Evolutionary conservation across 2,113 vertebrate genomes (phyloP).

Genomic region (Megaceryle torquata): DNA sequence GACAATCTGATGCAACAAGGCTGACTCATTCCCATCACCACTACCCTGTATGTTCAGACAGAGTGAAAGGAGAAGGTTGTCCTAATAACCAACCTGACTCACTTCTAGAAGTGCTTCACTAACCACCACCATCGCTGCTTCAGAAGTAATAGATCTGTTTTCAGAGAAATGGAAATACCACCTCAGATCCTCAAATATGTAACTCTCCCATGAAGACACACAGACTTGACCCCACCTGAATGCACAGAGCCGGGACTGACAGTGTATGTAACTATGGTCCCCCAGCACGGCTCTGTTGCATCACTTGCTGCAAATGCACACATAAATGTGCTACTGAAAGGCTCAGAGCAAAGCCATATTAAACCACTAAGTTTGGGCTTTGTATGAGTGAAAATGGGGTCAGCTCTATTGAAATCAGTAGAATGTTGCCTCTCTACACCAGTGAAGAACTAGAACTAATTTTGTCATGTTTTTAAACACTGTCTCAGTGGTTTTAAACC

Average conservation of each 20-base stretch:
- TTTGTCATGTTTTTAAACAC: neutral
- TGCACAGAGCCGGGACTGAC: accelerated
- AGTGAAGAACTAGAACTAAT: neutral
- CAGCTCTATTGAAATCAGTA: neutral
- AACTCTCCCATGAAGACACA: neutral
- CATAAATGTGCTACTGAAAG: accelerated
- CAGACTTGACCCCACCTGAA: neutral
- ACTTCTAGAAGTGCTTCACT: neutral
- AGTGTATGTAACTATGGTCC: accelerated
- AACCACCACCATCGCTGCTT: neutral
- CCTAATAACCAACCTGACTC: neutral
- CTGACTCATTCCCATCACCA: neutral
- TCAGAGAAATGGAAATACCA: neutral
- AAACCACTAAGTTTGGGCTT: neutral
- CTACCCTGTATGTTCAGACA: neutral
- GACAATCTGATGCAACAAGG: neutral
- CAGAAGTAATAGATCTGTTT: neutral
- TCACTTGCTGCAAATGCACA: accelerated
- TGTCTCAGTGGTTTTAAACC: neutral
- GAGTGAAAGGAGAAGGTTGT: neutral
- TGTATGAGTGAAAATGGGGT: neutral
- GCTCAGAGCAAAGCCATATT: neutral
- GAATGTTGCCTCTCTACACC: neutral
- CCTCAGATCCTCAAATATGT: neutral
- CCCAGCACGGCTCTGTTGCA: accelerated